Conservation (phyloP, 2,113 vertebrate species). For the Macquaria australasica region DNA sequence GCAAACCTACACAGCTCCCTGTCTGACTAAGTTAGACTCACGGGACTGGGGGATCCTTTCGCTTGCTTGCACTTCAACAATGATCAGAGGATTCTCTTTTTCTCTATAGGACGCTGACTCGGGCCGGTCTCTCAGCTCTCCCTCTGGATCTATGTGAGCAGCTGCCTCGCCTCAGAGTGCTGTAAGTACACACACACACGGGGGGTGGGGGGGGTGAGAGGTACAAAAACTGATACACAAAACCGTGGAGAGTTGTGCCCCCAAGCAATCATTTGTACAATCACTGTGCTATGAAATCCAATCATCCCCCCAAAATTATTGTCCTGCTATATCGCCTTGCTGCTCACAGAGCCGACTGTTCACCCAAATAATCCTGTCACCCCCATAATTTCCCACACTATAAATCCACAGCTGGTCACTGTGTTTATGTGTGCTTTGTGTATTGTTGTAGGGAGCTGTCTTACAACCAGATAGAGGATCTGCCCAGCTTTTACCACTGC, state of each 20-base stretch:
- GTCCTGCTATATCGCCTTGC: constrained; percentile 48
- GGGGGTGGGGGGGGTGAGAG: too few relatives aligned
- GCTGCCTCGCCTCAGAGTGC: constrained; percentile 90
- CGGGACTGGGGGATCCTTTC: constrained; percentile 53
- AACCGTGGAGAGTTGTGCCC: constrained; percentile 47
- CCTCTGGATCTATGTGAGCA: constrained; percentile 93
- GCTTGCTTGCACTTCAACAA: constrained; percentile 68
- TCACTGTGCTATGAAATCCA: constrained; percentile 63
- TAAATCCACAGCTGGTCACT: constrained; percentile 72
- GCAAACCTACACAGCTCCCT: constrained; percentile 58
- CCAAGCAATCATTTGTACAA: constrained; percentile 54
- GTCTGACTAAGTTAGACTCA: constrained; percentile 68
- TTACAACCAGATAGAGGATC: constrained; percentile 91
- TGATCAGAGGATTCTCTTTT: constrained; percentile 63
- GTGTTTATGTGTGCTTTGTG: constrained; percentile 45
- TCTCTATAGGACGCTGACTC: constrained; percentile 89
- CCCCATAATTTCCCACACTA: constrained; percentile 69
- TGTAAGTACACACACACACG: constrained; percentile 87
- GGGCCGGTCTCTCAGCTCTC: constrained; percentile 90
- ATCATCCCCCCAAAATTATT: constrained; percentile 51
- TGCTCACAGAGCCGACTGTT: constrained; percentile 44
- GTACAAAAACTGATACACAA: constrained; percentile 33
- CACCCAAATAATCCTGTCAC: constrained; percentile 59
- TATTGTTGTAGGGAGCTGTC: constrained; percentile 90
- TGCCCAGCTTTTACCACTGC: constrained; percentile 93